A percentile compares a stretch with the other conserved stretches of the same genome.
Evolutionary conservation across 2,888 invertebrate genomes (phyloP).

Genomic region (Seira sanloemensis): DNA sequence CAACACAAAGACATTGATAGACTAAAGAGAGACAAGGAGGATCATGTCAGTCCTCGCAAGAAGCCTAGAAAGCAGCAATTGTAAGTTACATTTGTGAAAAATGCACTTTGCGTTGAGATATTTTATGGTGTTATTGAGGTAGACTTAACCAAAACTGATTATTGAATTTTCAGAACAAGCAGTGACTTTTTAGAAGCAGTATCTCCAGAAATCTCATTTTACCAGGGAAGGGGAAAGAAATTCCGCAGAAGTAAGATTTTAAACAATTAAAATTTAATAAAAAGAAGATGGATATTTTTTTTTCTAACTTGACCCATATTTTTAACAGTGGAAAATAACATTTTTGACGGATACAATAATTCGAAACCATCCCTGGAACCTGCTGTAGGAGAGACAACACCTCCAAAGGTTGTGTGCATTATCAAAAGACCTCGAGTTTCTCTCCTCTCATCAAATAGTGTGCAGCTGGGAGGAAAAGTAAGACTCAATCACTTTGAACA

Average conservation of each 20-base stretch:
- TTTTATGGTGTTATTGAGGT: no score
- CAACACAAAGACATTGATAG: constrained; percentile 69
- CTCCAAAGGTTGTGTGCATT: constrained; percentile 69
- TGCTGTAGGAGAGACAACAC: constrained; percentile 51
- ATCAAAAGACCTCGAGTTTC: constrained; percentile 77
- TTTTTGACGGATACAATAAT: constrained; percentile 68
- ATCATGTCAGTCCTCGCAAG: constrained; percentile 86
- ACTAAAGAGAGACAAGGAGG: constrained; percentile 70
- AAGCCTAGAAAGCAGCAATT: constrained; percentile 93
- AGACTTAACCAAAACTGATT: background rate
- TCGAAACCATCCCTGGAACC: constrained; percentile 43
- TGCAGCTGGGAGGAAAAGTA: constrained; percentile 79
- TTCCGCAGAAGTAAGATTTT: constrained; percentile 69
- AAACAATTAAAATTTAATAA: no score
- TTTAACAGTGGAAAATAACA: constrained; percentile 65
- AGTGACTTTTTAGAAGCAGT: constrained; percentile 72
- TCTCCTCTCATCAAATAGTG: constrained; percentile 82
- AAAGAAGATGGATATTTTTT: no score
- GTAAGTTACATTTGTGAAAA: constrained; percentile 80
- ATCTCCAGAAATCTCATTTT: constrained; percentile 73
- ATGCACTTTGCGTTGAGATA: no score
- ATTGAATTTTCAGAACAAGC: constrained; percentile 64
- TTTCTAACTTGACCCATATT: no score
- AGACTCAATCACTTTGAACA: constrained; percentile 85
- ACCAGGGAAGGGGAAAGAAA: constrained; percentile 72